Percentiles rank a stretch among this genome's conserved stretches.
phyloP scores from a whole-genome alignment of 2,113 vertebrate genomes.

The Sakesphorus luctuosus region DNA sequence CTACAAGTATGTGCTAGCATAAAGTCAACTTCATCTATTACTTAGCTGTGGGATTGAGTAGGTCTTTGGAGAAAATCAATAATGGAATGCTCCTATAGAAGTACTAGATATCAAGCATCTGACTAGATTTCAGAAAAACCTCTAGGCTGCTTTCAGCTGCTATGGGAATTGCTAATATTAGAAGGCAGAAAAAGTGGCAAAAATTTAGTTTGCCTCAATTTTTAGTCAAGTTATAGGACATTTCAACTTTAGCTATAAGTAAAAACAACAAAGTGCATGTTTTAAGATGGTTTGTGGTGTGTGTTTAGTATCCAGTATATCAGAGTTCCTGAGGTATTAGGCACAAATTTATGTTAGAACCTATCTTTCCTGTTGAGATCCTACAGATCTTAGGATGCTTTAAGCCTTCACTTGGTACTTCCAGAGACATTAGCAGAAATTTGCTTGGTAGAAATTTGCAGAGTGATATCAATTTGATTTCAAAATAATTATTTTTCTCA shows the following conservation, averaged over 20 bases:
- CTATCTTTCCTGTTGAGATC: not conserved
- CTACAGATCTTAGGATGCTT: not conserved
- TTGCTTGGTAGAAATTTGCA: not conserved
- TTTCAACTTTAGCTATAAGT: not conserved
- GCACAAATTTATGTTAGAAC: not conserved
- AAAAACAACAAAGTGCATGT: not conserved
- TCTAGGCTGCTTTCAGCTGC: not conserved
- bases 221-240: not conserved
- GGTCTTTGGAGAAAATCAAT: not conserved
- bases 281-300: not conserved
- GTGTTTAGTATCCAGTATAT: not conserved
- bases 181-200: not conserved
- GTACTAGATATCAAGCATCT: not conserved
- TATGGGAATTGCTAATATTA: not conserved
- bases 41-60: not conserved
- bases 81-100: not conserved
- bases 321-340: not conserved
- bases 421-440: not conserved
- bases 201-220: not conserved
- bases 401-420: not conserved
- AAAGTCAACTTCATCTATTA: not conserved
- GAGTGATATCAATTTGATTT: not conserved
- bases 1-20: not conserved
- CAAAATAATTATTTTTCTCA: not conserved
- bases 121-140: not conserved